Evolutionary conservation across 1,140 invertebrate species (phyloP).

Genomic region (Trissolcus basalis): DNA sequence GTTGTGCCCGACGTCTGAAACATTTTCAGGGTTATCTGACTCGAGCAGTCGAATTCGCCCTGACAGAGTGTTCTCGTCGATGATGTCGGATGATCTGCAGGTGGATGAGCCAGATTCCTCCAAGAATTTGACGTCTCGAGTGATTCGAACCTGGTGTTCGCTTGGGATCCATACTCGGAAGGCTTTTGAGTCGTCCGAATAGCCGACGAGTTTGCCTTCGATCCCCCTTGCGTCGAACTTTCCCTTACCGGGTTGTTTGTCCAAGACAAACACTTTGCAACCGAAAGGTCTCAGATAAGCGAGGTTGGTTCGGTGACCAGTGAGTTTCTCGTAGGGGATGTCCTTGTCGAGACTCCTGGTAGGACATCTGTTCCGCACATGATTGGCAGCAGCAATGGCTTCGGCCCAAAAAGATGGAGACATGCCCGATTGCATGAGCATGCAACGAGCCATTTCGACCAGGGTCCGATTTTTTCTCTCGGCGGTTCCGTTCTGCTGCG

Average conservation of each 20-base stretch:
- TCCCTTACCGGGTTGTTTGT: constrained; percentile 27
- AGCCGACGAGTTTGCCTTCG: constrained; percentile 20
- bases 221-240: constrained; percentile 18
- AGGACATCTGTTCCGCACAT: not conserved
- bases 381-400: constrained; percentile 4
- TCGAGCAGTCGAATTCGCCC: not conserved
- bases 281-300: constrained; percentile 3
- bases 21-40: not conserved
- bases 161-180: constrained; percentile 31
- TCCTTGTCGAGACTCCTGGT: not conserved
- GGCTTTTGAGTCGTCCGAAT: constrained; percentile 19
- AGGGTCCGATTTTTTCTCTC: not conserved
- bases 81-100: constrained; percentile 4
- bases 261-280: constrained; percentile 9
- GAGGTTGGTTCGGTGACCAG: not conserved
- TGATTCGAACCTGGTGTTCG: constrained; percentile 18
- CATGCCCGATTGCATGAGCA: constrained; percentile 3
- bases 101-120: constrained; percentile 1
- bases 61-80: constrained; percentile 1
- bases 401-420: constrained; percentile 6
- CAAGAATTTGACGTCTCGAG: constrained; percentile 34
- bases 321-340: constrained; percentile 3
- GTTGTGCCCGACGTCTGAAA: constrained; percentile 3
- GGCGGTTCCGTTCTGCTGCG: not conserved
- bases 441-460: constrained; percentile 1